phyloP scores from a whole-genome alignment of 30 jellyfish, hydroid and myxozoan species.

The Hydractinia echinata region DNA sequence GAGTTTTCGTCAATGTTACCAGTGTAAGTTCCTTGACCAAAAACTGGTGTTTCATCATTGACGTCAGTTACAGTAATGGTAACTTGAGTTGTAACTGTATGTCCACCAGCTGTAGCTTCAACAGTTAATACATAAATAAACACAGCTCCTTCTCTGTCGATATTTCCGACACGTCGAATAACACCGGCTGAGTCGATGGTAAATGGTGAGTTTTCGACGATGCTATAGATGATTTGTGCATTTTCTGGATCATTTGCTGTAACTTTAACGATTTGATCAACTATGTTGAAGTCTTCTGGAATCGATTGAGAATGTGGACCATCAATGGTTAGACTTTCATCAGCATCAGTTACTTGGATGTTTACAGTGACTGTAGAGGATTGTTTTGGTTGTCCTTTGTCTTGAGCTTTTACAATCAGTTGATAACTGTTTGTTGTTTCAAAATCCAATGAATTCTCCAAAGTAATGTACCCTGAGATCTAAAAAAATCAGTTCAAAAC shows the following conservation, averaged over 20 bases:
- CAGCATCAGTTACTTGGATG: conserved; percentile 53
- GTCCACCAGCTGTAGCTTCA: conserved; percentile 59
- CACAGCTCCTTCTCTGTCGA: conserved; percentile 34
- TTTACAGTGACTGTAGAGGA: conserved; percentile 11
- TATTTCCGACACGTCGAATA: conserved; percentile 12
- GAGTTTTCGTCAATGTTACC: conserved; percentile 13
- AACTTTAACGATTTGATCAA: conserved; percentile 22
- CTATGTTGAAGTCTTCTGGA: conserved; percentile 16
- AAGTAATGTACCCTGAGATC: conserved; percentile 47
- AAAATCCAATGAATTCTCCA: conserved; percentile 45
- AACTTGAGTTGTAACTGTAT: conserved; percentile 48
- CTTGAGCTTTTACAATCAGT: conserved; percentile 65
- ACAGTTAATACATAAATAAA: conserved; percentile 38
- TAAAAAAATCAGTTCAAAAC: neutral
- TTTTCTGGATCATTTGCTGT: conserved; percentile 12
- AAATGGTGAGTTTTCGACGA: conserved; percentile 19
- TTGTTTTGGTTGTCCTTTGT: conserved; percentile 53
- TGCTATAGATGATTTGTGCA: conserved; percentile 27
- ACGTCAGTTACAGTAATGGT: conserved; percentile 53
- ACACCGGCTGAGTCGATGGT: conserved; percentile 24
- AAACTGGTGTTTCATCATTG: conserved; percentile 73
- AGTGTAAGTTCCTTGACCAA: conserved; percentile 57
- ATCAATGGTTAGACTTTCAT: conserved; percentile 41
- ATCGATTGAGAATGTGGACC: neutral
- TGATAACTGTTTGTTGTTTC: conserved; percentile 41